Evolutionary conservation across 2,888 invertebrate species (phyloP).

Genomic region (Pycnomerus fuliginosus): DNA sequence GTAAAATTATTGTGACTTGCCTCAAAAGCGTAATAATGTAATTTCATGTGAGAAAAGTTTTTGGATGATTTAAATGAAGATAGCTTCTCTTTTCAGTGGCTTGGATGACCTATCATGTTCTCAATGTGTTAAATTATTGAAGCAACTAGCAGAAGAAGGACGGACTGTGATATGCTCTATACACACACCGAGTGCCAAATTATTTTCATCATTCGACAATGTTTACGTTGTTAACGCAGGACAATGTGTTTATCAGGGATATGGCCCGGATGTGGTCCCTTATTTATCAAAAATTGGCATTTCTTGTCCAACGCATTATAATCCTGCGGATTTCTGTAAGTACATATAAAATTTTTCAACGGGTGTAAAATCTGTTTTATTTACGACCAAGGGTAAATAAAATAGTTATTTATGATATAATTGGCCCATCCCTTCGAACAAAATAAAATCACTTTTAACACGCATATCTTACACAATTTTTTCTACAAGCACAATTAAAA

Average conservation of each 20-base stretch:
- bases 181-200: slow-evolving; percentile 92
- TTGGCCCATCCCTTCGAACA: too few relatives aligned
- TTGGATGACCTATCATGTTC: slow-evolving; percentile 88
- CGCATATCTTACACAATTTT: too few relatives aligned
- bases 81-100: slow-evolving; percentile 71
- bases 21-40: too few relatives aligned
- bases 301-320: slow-evolving; percentile 88
- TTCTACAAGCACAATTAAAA: too few relatives aligned
- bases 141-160: slow-evolving; percentile 79
- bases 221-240: slow-evolving; percentile 88
- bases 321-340: slow-evolving; percentile 95
- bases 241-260: slow-evolving; percentile 87
- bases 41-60: too few relatives aligned
- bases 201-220: slow-evolving; percentile 90
- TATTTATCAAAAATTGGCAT: slow-evolving; percentile 75
- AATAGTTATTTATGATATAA: slow-evolving; percentile 15
- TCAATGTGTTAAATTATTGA: slow-evolving; percentile 84
- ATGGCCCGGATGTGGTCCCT: slow-evolving; percentile 74
- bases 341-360: too few relatives aligned
- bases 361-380: too few relatives aligned
- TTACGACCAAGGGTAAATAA: slow-evolving; percentile 11
- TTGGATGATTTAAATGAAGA: too few relatives aligned
- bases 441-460: too few relatives aligned
- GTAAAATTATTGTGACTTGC: too few relatives aligned
- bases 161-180: slow-evolving; percentile 92